Conservation (phyloP, 2,797 vertebrate species). For the Hyperoplus immaculatus region DNA sequence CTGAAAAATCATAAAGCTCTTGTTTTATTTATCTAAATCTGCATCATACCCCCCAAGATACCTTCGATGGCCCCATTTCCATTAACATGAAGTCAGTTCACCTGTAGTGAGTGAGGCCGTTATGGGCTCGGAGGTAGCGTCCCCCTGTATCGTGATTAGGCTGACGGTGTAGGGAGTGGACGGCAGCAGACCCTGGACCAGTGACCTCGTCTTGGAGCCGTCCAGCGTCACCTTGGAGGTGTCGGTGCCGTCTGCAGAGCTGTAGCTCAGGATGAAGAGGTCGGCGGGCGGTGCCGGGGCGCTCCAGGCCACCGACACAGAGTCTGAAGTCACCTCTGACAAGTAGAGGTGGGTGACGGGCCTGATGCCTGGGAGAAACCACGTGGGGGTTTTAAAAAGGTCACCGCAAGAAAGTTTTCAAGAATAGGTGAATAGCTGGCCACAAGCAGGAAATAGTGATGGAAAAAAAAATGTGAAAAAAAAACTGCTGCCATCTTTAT, state of each 20-base stretch:
- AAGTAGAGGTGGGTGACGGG: slow-evolving; percentile 96
- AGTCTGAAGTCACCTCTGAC: slow-evolving; percentile 94
- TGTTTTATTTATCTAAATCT: not conserved
- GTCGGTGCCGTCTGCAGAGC: slow-evolving; percentile 86
- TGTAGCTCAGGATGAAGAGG: slow-evolving; percentile 93
- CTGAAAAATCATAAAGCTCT: not conserved
- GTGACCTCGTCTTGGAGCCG: slow-evolving; percentile 89
- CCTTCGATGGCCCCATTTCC: slow-evolving; percentile 4
- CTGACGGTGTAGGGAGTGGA: slow-evolving; percentile 93
- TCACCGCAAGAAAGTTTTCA: slow-evolving; percentile 53
- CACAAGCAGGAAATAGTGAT: slow-evolving; percentile 26
- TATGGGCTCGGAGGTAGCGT: slow-evolving; percentile 91
- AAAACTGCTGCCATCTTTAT: slow-evolving; percentile 30
- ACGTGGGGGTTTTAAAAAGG: slow-evolving; percentile 52
- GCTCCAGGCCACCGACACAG: slow-evolving; percentile 93
- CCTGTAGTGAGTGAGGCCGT: slow-evolving; percentile 93
- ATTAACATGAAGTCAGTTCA: slow-evolving; percentile 71
- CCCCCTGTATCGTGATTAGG: slow-evolving; percentile 92
- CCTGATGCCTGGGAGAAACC: slow-evolving; percentile 90
- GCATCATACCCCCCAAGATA: slow-evolving; percentile 1
- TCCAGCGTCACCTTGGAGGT: slow-evolving; percentile 90
- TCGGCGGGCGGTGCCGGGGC: slow-evolving; percentile 95
- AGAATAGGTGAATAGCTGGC: slow-evolving; percentile 46
- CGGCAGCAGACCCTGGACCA: slow-evolving; percentile 90
- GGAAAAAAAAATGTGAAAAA: not conserved